Evolutionary conservation across 2,888 invertebrate species (phyloP), one percentile per base, ranked within the genome.

Genomic region (Neoitamus cyanurus): DNA sequence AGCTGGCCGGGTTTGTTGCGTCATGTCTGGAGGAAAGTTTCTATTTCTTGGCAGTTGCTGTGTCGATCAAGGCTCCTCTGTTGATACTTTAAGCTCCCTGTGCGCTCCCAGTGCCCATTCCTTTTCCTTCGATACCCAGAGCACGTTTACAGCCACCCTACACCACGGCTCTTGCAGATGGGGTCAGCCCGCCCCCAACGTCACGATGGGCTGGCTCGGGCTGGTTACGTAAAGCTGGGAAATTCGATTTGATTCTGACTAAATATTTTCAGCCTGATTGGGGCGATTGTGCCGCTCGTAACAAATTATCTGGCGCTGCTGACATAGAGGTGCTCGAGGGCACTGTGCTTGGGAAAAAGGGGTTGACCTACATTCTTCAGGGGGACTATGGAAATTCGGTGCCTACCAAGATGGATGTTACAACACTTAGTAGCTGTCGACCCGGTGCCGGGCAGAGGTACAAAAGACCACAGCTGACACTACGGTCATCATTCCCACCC

Each of bases 161-260:
- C 58, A 31, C 58, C n/a, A 9, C 78, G n/a, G 13, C 31, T 31
- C 30, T 31, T 70, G 42, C 25, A 34, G 70, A 30, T 30, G n/a
- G 25, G n/a, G 25, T 31, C 30, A 13, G 6, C n/a, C 70, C 30
- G 31, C 70, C 70, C 30, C 70, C 11, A 70, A 70, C 70, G 31
- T 31, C 70, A 20, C 25, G 15, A 25, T 15, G 36, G 34, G 25
- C 73, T n/a, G 36, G 34, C 34, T 31, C 25, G 15, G 31, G 34
- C n/a, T 69, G 82, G 82, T 82, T 82, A 82, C 82, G 82, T 82
- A 82, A 82, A 82, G 68, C 69, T 42, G 31, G 31, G 69, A 68
- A 82, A 82, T 82, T 82, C 82, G 82, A 82, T 82, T 69, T 82
- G 69, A 69, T 69, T 69, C 68, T 36, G 68, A 36, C 36, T 69